Conservation (phyloP, 2,888 invertebrate species). For the Pyrrhosoma nymphula region DNA sequence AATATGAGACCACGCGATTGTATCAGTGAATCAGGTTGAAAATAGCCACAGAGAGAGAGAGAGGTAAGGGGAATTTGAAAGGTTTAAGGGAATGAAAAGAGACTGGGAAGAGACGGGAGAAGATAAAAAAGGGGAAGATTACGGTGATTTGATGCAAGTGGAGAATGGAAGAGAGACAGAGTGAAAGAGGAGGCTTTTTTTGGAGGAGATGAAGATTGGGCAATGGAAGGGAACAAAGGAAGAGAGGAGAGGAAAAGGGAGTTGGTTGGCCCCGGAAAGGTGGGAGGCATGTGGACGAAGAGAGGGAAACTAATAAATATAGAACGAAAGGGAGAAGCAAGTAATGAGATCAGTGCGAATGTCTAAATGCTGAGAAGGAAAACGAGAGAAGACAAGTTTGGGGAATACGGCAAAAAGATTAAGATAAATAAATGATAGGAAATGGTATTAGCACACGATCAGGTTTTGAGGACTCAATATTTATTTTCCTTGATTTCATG, state of each 20-base stretch:
- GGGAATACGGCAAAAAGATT: neutral
- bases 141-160: too few relatives aligned
- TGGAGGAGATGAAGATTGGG: neutral
- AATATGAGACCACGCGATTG: neutral
- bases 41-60: neutral
- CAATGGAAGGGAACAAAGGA: neutral
- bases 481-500: too few relatives aligned
- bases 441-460: too few relatives aligned
- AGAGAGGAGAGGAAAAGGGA: neutral
- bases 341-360: neutral
- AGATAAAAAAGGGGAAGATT: neutral
- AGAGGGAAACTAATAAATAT: too few relatives aligned
- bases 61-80: neutral
- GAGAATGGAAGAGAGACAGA: too few relatives aligned
- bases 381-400: neutral
- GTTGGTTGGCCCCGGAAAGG: too few relatives aligned
- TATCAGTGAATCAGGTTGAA: too few relatives aligned
- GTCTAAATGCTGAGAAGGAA: neutral
- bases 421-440: too few relatives aligned
- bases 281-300: too few relatives aligned
- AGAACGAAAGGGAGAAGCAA: too few relatives aligned
- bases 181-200: too few relatives aligned
- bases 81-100: neutral
- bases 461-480: too few relatives aligned
- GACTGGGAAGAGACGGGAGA: neutral